Conservation (phyloP, 2,113 vertebrate genomes). For the Mormoops blainvillei region DNA sequence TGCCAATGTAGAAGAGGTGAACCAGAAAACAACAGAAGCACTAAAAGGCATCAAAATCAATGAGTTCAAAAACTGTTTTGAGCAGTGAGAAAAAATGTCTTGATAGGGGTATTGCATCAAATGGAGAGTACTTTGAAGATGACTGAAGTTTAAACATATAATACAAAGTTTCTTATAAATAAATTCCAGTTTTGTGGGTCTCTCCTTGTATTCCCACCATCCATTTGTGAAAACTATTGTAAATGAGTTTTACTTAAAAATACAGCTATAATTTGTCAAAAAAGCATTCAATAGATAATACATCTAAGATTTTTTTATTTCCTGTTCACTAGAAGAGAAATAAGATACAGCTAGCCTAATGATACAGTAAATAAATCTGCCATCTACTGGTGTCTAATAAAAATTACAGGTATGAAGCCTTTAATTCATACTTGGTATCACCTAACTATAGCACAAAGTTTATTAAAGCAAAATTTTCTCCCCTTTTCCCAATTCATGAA, state of each 20-base stretch:
- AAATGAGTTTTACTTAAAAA: neutral
- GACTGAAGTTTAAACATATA: too few relatives aligned
- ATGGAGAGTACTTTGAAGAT: too few relatives aligned
- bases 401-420: constrained; percentile 40
- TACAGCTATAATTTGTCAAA: neutral
- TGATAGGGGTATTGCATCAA: too few relatives aligned
- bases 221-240: neutral
- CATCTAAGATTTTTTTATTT: neutral
- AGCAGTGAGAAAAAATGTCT: too few relatives aligned
- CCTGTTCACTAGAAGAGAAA: neutral
- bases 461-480: neutral
- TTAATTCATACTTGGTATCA: neutral
- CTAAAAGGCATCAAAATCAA: too few relatives aligned
- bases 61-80: too few relatives aligned
- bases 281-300: neutral
- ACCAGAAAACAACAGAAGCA: too few relatives aligned
- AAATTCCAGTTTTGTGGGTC: too few relatives aligned
- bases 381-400: constrained; percentile 59
- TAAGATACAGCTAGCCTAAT: neutral
- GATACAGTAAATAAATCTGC: constrained; percentile 62
- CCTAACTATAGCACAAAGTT: neutral
- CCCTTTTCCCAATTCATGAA: neutral
- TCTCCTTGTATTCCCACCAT: neutral
- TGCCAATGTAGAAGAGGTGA: too few relatives aligned
- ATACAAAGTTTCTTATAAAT: too few relatives aligned